Percentiles rank a stretch among this genome's conserved stretches.
Conservation (phyloP, 2,113 vertebrate species). For the Rhinichthys klamathensis region DNA sequence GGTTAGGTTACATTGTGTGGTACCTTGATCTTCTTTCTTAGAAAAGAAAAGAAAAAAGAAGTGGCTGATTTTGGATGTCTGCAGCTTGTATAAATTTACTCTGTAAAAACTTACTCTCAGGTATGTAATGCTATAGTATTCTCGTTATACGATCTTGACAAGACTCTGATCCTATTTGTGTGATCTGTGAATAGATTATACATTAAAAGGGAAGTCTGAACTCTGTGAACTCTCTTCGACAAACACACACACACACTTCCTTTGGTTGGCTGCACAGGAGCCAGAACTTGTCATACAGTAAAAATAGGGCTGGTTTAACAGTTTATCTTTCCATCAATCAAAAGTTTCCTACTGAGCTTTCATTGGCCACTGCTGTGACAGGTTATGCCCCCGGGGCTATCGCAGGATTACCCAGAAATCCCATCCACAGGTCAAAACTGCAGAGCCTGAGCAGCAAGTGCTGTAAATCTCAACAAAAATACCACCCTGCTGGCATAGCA, state of each 20-base stretch:
- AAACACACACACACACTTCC: not conserved
- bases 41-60: not conserved
- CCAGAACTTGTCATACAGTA: conserved; percentile 23
- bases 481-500: not conserved
- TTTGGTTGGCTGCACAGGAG: not conserved
- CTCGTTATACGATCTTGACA: not conserved
- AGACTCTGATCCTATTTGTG: conserved; percentile 9
- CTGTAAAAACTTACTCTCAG: not conserved
- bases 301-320: conserved; percentile 47
- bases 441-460: not conserved
- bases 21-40: not conserved
- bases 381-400: not conserved
- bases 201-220: not conserved
- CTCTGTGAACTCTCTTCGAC: not conserved
- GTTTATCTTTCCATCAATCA: conserved; percentile 24
- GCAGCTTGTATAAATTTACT: conserved; percentile 2
- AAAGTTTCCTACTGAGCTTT: conserved; percentile 5
- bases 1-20: conserved; percentile 16
- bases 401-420: conserved; percentile 9
- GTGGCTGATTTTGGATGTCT: not conserved
- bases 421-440: not conserved
- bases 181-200: not conserved
- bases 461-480: conserved; percentile 10
- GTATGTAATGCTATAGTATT: conserved; percentile 1
- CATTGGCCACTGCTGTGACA: conserved; percentile 5